Conservation (phyloP, 2,888 invertebrate genomes). For the Oscheius sp. region DNA sequence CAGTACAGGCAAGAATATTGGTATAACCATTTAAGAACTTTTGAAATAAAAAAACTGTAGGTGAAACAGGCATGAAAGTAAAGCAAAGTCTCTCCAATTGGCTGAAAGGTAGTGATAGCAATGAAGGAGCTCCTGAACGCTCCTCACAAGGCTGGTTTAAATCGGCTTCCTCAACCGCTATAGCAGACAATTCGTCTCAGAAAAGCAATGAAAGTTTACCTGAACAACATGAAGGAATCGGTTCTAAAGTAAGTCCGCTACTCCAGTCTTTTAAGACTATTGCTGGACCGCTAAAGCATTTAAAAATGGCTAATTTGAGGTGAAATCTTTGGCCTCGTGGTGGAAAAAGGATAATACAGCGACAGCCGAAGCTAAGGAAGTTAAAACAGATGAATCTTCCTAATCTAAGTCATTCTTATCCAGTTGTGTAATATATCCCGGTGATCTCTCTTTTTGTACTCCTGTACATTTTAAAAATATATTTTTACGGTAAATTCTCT, state of each 20-base stretch:
- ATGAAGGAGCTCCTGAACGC: not conserved
- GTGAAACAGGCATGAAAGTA: constrained; percentile 54
- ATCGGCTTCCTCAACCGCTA: not conserved
- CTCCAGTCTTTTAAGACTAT: not conserved
- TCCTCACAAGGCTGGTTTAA: not conserved
- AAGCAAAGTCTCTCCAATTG: constrained; percentile 58
- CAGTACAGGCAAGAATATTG: constrained; percentile 60
- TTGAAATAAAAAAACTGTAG: constrained; percentile 28
- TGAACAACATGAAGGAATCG: constrained; percentile 4
- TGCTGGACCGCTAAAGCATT: not conserved
- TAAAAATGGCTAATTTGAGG: not conserved
- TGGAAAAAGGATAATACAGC: constrained; percentile 5
- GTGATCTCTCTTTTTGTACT: not conserved
- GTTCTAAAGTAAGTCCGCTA: not conserved
- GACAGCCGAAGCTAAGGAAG: constrained; percentile 16
- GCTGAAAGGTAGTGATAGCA: constrained; percentile 37
- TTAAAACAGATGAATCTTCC: not conserved
- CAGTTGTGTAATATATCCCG: not conserved
- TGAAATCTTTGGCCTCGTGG: constrained; percentile 14
- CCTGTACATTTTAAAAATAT: not conserved
- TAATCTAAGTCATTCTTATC: not conserved
- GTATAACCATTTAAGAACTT: constrained; percentile 11
- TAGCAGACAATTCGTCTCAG: not conserved
- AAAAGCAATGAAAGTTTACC: not conserved
- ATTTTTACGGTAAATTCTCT: not conserved